A percentile compares a stretch with the other conserved stretches of the same genome.
Conservation (phyloP, 2,888 invertebrate genomes). For the Anthrax anthrax region DNA sequence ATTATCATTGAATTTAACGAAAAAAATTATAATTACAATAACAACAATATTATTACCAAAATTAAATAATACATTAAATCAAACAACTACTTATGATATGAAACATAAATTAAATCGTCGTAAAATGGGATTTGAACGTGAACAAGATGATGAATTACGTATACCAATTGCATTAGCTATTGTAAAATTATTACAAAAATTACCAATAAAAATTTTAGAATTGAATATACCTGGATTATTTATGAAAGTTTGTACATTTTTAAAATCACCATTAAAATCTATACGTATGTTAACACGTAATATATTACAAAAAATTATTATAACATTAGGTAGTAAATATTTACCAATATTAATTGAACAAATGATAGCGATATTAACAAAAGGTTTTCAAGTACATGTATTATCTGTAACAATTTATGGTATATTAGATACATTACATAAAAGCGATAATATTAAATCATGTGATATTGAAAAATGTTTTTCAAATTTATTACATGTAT, state of each 20-base stretch:
- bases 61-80: slow-evolving; percentile 55
- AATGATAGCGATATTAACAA: slow-evolving; percentile 61
- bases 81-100: slow-evolving; percentile 54
- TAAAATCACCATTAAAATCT: slow-evolving; percentile 77
- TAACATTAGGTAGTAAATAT: slow-evolving; percentile 69
- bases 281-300: slow-evolving; percentile 74
- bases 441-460: slow-evolving; percentile 56
- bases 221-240: slow-evolving; percentile 70
- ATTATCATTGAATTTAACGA: slow-evolving; percentile 57
- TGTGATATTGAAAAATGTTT: slow-evolving; percentile 42
- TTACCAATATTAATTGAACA: slow-evolving; percentile 64
- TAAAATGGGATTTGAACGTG: slow-evolving; percentile 52
- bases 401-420: slow-evolving; percentile 77
- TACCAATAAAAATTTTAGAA: slow-evolving; percentile 63
- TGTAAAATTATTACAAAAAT: slow-evolving; percentile 75
- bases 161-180: slow-evolving; percentile 88
- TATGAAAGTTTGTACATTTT: slow-evolving; percentile 77
- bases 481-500: slow-evolving; percentile 18
- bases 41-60: slow-evolving; percentile 62
- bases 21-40: slow-evolving; percentile 56
- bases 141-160: slow-evolving; percentile 76
- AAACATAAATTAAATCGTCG: slow-evolving; percentile 67
- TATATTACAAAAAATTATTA: slow-evolving; percentile 83
- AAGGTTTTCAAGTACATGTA: slow-evolving; percentile 91
- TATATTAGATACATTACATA: slow-evolving; percentile 58